Evolutionary conservation across 2,113 vertebrate genomes (phyloP).

Genomic region (Sigmodon hispidus): DNA sequence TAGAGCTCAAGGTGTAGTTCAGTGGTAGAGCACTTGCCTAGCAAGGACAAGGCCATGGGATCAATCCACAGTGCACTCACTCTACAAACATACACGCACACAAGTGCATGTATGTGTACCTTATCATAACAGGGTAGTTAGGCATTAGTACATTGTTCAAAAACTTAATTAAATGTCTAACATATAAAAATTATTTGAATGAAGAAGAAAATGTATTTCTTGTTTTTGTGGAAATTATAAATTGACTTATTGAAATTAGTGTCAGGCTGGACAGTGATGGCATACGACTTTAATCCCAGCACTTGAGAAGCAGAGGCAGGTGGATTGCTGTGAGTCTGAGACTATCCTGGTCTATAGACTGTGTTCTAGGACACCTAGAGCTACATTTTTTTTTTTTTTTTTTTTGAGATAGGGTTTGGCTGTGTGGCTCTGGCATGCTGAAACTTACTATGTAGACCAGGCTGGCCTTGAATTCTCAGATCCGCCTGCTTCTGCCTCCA

Average conservation of each 20-base stretch:
- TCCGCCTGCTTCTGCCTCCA: not conserved
- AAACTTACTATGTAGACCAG: not conserved
- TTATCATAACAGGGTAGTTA: not conserved
- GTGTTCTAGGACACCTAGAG: no score
- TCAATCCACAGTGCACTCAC: not conserved
- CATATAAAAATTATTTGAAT: not conserved
- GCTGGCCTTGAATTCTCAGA: not conserved
- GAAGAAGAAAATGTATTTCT: conserved; percentile 19
- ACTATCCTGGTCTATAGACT: no score
- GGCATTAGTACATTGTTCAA: not conserved
- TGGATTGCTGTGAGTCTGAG: no score
- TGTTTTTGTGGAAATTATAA: not conserved
- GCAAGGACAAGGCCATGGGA: not conserved
- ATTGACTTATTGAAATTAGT: not conserved
- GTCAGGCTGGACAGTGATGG: not conserved
- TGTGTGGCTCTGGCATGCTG: not conserved
- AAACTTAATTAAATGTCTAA: conserved; percentile 27
- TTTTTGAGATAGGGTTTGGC: not conserved
- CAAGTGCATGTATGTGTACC: not conserved
- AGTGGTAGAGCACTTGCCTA: not conserved
- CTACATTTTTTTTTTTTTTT: not conserved
- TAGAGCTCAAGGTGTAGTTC: not conserved
- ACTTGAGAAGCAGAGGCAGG: not conserved
- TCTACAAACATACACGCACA: not conserved
- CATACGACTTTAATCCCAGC: not conserved